Evolutionary conservation across 2,797 vertebrate species (phyloP).

Genomic region (Rhinella marina): DNA sequence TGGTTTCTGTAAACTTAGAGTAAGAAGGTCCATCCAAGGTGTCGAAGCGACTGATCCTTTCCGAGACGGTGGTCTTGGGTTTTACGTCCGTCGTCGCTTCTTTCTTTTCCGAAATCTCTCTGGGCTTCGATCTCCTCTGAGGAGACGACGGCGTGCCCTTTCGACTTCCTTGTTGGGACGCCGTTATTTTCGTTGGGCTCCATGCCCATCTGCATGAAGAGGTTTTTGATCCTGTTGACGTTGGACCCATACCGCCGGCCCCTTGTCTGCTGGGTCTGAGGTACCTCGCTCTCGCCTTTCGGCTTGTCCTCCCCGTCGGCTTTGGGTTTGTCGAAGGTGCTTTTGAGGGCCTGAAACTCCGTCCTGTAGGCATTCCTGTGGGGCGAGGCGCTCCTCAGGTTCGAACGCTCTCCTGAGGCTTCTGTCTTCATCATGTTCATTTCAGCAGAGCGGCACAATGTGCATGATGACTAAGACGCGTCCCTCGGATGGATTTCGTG

Average conservation of each 20-base stretch:
- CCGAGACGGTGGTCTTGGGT: slow-evolving; percentile 78
- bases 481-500: slow-evolving; percentile 52
- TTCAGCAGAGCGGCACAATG: slow-evolving; percentile 78
- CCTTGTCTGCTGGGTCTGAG: slow-evolving; percentile 84
- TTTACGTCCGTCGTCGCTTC: slow-evolving; percentile 88
- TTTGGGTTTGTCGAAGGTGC: slow-evolving; percentile 94
- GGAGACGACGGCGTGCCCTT: slow-evolving; percentile 80
- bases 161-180: slow-evolving; percentile 69
- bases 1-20: slow-evolving; percentile 93
- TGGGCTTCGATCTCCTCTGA: slow-evolving; percentile 86
- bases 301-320: slow-evolving; percentile 83
- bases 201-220: slow-evolving; percentile 98
- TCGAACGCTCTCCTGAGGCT: slow-evolving; percentile 92
- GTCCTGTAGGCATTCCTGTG: slow-evolving; percentile 96
- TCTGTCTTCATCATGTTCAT: slow-evolving; percentile 98
- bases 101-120: slow-evolving; percentile 88
- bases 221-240: slow-evolving; percentile 98
- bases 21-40: slow-evolving; percentile 77
- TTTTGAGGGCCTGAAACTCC: slow-evolving; percentile 98
- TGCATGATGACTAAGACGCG: slow-evolving; percentile 76
- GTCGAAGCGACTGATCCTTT: slow-evolving; percentile 80
- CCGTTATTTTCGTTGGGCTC: slow-evolving; percentile 77
- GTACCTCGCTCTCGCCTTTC: slow-evolving; percentile 80
- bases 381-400: slow-evolving; percentile 95
- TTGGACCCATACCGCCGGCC: slow-evolving; percentile 95